A percentile compares a stretch with the other conserved stretches of the same genome.
These are phyloP conservation scores for Parelbella ahira DNA, from an alignment of 2,888 invertebrate genomes.

Conservation along the genomic window DNA sequence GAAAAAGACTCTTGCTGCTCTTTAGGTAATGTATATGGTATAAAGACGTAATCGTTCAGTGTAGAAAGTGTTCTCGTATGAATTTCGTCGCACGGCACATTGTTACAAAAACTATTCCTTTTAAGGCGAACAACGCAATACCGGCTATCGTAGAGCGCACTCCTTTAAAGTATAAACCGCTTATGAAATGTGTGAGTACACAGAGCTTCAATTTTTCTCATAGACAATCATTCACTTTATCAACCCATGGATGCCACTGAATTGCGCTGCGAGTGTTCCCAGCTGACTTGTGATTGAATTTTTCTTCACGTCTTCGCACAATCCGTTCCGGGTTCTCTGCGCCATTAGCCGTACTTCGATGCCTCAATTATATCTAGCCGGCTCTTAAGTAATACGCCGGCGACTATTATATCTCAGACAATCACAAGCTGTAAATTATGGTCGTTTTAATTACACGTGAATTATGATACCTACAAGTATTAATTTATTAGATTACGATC, in stretches of 20 bases:
- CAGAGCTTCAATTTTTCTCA: slow-evolving; percentile 59
- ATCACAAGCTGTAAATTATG: slow-evolving; percentile 9
- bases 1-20: no score
- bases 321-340: slow-evolving; percentile 26
- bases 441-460: slow-evolving; percentile 14
- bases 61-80: slow-evolving; percentile 56
- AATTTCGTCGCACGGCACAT: slow-evolving; percentile 40
- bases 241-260: slow-evolving; percentile 37
- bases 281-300: slow-evolving; percentile 31
- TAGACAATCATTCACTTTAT: slow-evolving; percentile 42
- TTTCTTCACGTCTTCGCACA: slow-evolving; percentile 29
- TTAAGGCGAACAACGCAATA: slow-evolving; percentile 57
- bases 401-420: slow-evolving; percentile 1
- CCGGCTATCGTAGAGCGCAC: slow-evolving; percentile 53
- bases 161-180: slow-evolving; percentile 67
- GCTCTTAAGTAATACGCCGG: no score
- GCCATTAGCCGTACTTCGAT: background rate
- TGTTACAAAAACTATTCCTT: slow-evolving; percentile 62
- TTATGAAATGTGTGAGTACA: slow-evolving; percentile 63
- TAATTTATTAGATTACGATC: slow-evolving; percentile 14
- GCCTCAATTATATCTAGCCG: background rate
- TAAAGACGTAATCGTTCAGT: slow-evolving; percentile 32
- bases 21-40: no score
- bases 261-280: slow-evolving; percentile 29
- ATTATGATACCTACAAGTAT: slow-evolving; percentile 9